Conservation (phyloP, 2,113 vertebrate genomes). For the Leptobrachium ailaonicum region DNA sequence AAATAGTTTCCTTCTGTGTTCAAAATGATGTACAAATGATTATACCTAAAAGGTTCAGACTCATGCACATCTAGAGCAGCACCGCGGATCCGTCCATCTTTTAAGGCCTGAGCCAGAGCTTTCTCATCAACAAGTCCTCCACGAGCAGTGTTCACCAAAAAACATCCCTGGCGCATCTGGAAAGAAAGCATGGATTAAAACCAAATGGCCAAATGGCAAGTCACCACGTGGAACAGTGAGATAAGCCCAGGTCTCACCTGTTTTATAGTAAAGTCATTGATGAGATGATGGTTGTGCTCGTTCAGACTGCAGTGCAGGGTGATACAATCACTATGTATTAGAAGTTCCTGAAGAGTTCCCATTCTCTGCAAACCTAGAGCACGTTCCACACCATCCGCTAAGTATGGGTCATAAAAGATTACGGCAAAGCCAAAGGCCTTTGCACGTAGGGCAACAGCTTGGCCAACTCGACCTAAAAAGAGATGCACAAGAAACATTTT, state of each 20-base stretch:
- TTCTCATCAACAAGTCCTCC: constrained; percentile 87
- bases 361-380: constrained; percentile 85
- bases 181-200: constrained; percentile 24
- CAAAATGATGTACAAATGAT: neutral
- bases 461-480: constrained; percentile 81
- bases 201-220: no score
- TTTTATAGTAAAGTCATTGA: constrained; percentile 93
- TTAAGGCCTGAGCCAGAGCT: constrained; percentile 84
- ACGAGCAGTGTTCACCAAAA: constrained; percentile 85
- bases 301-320: constrained; percentile 90
- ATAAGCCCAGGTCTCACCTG: constrained; percentile 67
- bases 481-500: neutral
- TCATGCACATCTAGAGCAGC: constrained; percentile 86
- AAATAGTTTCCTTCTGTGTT: neutral
- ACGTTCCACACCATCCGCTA: constrained; percentile 86
- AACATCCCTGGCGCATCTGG: constrained; percentile 88
- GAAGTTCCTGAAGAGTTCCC: constrained; percentile 86
- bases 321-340: constrained; percentile 89
- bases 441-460: constrained; percentile 85
- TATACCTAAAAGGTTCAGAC: constrained; percentile 85
- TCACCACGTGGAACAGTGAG: no score
- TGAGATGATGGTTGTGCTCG: constrained; percentile 92
- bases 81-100: constrained; percentile 86
- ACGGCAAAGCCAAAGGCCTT: constrained; percentile 88
- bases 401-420: constrained; percentile 88